Percentiles rank a stretch among this genome's conserved stretches.
Evolutionary conservation across 2,113 vertebrate genomes (phyloP).

Genomic region (Alligator sinensis): DNA sequence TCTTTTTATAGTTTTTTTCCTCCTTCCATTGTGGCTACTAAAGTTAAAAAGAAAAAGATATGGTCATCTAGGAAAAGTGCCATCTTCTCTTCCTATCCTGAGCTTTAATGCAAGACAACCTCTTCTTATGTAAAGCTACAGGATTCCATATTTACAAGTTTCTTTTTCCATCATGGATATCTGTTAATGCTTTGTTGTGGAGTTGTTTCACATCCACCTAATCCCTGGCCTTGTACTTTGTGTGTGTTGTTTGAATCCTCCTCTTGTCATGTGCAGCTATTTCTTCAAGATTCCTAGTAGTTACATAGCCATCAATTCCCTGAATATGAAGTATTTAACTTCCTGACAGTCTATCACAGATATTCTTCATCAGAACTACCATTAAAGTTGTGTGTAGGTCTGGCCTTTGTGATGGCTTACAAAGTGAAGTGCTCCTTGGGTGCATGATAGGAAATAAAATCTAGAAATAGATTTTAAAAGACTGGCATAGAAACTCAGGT

Average conservation of each 20-base stretch:
- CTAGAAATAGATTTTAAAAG: neutral
- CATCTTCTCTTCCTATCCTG: constrained; percentile 22
- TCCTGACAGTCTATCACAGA: neutral
- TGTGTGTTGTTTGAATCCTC: neutral
- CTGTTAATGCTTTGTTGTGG: neutral
- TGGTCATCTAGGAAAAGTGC: neutral
- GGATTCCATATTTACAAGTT: neutral
- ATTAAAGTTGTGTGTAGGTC: neutral
- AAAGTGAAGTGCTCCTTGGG: neutral
- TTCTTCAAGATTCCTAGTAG: neutral
- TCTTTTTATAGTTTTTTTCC: neutral
- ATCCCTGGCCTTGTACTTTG: neutral
- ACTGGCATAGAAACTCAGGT: neutral
- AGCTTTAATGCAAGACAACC: neutral
- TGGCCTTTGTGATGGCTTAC: neutral
- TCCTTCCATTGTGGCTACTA: neutral
- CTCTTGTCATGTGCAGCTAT: neutral
- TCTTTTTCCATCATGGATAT: neutral
- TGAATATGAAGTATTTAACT: neutral
- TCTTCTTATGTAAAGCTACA: neutral
- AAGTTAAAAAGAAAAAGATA: constrained; percentile 5
- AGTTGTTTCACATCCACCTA: neutral
- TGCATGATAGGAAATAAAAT: neutral
- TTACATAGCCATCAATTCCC: neutral
- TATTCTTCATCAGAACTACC: neutral